These are phyloP conservation scores for Scortum barcoo DNA, from an alignment of 2,113 vertebrate genomes.

Conservation along the genomic window DNA sequence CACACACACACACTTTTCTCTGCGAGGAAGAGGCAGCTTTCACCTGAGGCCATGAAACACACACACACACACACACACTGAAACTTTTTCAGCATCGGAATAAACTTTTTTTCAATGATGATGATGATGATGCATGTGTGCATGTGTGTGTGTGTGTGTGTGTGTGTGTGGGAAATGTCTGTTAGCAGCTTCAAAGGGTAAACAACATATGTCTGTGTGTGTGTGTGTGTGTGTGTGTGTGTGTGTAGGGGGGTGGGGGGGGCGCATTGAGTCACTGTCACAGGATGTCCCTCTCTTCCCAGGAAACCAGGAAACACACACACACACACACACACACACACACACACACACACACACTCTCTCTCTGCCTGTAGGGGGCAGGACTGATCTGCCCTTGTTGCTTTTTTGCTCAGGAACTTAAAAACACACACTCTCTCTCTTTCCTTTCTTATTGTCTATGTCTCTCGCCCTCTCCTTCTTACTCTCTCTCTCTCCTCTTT, in stretches of 20 bases:
- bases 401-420: slow-evolving; percentile 9
- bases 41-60: slow-evolving; percentile 68
- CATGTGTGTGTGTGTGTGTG: slow-evolving; percentile 32
- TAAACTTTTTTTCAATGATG: no score
- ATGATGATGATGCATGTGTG: background rate
- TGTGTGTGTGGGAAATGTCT: slow-evolving; percentile 34
- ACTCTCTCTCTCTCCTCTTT: slow-evolving; percentile 45
- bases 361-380: slow-evolving; percentile 78
- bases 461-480: slow-evolving; percentile 8
- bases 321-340: slow-evolving; percentile 73
- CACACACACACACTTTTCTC: slow-evolving; percentile 36
- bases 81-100: no score
- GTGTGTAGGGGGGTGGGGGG: slow-evolving; percentile 23
- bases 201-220: slow-evolving; percentile 32
- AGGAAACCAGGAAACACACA: slow-evolving; percentile 73
- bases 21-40: slow-evolving; percentile 59
- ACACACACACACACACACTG: slow-evolving; percentile 36
- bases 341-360: slow-evolving; percentile 67
- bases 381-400: slow-evolving; percentile 64
- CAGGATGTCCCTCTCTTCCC: slow-evolving; percentile 93
- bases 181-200: slow-evolving; percentile 39
- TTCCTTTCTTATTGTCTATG: background rate
- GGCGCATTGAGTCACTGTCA: slow-evolving; percentile 88
- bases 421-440: background rate
- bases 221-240: slow-evolving; percentile 26